Percentiles rank a stretch among this genome's conserved stretches.
Conservation (phyloP, 2,113 vertebrate species). For the Pseudopodoces humilis region DNA sequence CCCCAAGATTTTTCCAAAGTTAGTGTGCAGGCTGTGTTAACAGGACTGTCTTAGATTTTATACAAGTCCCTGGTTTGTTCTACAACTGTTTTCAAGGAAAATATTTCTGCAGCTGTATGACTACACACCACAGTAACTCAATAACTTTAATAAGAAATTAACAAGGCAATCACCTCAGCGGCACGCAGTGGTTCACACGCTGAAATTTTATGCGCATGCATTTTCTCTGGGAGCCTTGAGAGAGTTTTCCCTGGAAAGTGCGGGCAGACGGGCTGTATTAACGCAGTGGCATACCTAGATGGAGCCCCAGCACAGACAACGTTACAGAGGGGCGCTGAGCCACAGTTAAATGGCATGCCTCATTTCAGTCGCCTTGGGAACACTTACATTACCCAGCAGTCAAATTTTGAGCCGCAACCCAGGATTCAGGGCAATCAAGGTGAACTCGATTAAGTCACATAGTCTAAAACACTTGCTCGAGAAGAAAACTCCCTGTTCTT, state of each 20-base stretch:
- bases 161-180: neutral
- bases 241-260: neutral
- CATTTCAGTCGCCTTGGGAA: neutral
- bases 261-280: neutral
- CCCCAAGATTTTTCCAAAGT: neutral
- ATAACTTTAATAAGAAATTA: neutral
- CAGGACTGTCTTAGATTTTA: neutral
- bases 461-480: fast-evolving
- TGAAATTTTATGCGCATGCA: neutral
- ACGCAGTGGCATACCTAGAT: neutral
- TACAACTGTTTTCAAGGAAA: neutral
- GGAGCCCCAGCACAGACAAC: neutral
- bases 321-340: too few relatives aligned
- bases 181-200: neutral
- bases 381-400: neutral
- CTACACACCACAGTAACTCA: neutral
- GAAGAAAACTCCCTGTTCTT: neutral
- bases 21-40: neutral
- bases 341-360: neutral
- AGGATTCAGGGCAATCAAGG: neutral
- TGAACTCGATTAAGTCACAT: neutral
- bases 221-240: neutral
- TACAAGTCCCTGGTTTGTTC: neutral
- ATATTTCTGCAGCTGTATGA: neutral
- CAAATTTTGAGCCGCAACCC: neutral